phyloP scores from a whole-genome alignment of 2,888 invertebrate genomes.

The Mayetiola destructor region DNA sequence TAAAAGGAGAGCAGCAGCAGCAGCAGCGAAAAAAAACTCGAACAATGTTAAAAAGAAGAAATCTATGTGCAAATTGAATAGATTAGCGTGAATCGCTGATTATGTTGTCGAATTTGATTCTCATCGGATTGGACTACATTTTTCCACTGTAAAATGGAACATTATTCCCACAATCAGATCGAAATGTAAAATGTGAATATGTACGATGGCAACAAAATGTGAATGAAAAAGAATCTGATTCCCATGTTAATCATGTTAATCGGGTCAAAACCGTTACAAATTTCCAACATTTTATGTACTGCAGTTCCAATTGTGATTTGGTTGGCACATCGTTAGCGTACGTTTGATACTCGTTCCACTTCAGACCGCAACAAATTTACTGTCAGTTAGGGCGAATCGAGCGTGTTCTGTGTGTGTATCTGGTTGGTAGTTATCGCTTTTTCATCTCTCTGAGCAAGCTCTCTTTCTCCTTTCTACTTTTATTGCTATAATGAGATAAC shows the following conservation, averaged over 20 bases:
- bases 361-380: slow-evolving; percentile 10
- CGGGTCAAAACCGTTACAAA: slow-evolving; percentile 8
- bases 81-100: neutral
- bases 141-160: neutral
- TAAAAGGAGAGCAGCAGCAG: too few relatives aligned
- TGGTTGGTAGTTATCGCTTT: neutral
- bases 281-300: neutral
- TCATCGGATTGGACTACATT: neutral
- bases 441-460: neutral
- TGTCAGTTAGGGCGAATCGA: neutral
- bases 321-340: slow-evolving; percentile 7
- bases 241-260: slow-evolving; percentile 14
- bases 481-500: too few relatives aligned
- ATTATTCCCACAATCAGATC: slow-evolving; percentile 2
- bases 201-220: too few relatives aligned
- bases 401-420: neutral
- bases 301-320: neutral
- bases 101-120: neutral
- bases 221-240: neutral
- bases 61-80: too few relatives aligned
- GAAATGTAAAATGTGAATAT: too few relatives aligned
- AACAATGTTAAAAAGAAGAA: too few relatives aligned
- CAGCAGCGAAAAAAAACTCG: too few relatives aligned
- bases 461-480: neutral
- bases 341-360: slow-evolving; percentile 1